Evolutionary conservation across 2,888 invertebrate genomes (phyloP).

Genomic region (Lithophane socia): DNA sequence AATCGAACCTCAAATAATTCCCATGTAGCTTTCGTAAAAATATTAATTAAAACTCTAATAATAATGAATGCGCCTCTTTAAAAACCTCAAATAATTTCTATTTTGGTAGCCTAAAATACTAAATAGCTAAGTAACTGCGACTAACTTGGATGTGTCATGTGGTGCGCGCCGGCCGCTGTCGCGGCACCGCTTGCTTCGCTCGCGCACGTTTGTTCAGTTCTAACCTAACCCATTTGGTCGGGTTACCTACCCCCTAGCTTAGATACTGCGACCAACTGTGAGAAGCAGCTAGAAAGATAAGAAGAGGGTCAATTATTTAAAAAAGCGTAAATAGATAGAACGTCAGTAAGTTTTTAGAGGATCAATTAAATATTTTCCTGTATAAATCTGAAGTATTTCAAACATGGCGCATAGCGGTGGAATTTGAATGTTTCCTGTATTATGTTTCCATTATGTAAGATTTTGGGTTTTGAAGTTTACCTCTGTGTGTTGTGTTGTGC

Average conservation of each 20-base stretch:
- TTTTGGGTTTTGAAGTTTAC: neutral
- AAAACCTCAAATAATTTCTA: neutral
- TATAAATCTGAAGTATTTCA: neutral
- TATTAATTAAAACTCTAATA: neutral
- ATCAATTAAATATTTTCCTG: neutral
- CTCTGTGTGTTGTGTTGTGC: slow-evolving; percentile 69
- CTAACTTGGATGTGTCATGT: neutral
- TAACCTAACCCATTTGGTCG: neutral
- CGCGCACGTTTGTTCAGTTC: neutral
- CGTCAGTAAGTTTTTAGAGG: neutral
- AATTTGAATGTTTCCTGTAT: neutral
- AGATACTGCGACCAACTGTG: neutral
- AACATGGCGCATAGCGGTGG: neutral
- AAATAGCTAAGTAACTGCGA: neutral
- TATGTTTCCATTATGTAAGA: neutral
- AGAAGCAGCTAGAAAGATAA: neutral
- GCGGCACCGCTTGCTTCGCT: neutral
- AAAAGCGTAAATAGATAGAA: neutral
- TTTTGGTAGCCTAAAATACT: neutral
- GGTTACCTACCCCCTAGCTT: neutral
- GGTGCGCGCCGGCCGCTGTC: neutral
- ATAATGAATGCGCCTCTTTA: neutral
- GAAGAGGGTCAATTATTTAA: neutral
- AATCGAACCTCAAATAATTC: neutral
- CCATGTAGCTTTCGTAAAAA: neutral